phyloP scores from a whole-genome alignment of 2,888 invertebrate species.

The Drosophila neonasuta region DNA sequence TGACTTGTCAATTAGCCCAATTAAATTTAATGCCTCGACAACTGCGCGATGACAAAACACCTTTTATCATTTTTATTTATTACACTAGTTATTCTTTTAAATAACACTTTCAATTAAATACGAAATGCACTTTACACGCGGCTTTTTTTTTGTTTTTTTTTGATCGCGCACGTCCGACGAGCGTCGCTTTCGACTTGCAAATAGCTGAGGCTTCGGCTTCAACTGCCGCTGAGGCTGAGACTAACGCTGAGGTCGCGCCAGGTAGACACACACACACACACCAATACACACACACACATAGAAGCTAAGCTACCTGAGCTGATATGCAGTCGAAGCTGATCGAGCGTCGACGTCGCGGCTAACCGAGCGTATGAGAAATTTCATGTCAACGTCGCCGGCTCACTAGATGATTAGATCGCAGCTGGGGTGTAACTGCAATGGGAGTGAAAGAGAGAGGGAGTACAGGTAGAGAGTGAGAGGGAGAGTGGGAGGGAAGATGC shows the following conservation, averaged over 20 bases:
- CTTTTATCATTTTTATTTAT: slow-evolving; percentile 26
- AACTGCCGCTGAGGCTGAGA: slow-evolving; percentile 30
- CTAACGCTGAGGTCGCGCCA: slow-evolving; percentile 30
- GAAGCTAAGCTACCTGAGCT: slow-evolving; percentile 21
- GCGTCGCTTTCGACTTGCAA: slow-evolving; percentile 63
- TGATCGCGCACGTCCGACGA: slow-evolving; percentile 57
- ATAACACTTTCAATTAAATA: slow-evolving; percentile 39
- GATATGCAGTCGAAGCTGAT: slow-evolving; percentile 49
- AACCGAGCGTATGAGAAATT: slow-evolving; percentile 75
- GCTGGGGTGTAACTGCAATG: slow-evolving; percentile 41
- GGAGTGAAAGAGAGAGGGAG: neutral
- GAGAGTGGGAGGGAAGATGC: slow-evolving; percentile 16
- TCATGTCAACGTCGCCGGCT: slow-evolving; percentile 53
- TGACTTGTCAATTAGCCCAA: slow-evolving; percentile 47
- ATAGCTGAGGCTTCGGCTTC: slow-evolving; percentile 50
- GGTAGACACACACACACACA: slow-evolving; percentile 41
- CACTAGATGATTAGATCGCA: slow-evolving; percentile 70
- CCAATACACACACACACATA: neutral
- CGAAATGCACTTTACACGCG: slow-evolving; percentile 51
- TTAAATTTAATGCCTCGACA: slow-evolving; percentile 21
- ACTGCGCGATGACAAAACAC: slow-evolving; percentile 3
- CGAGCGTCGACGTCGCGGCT: slow-evolving; percentile 65
- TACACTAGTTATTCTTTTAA: slow-evolving; percentile 7
- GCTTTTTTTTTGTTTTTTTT: neutral
- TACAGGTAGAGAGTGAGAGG: neutral